Percentiles rank a stretch among this genome's conserved stretches.
These are phyloP conservation scores for Rhinoptilus africanus DNA, from an alignment of 2,113 vertebrate genomes.

Conservation along the genomic window DNA sequence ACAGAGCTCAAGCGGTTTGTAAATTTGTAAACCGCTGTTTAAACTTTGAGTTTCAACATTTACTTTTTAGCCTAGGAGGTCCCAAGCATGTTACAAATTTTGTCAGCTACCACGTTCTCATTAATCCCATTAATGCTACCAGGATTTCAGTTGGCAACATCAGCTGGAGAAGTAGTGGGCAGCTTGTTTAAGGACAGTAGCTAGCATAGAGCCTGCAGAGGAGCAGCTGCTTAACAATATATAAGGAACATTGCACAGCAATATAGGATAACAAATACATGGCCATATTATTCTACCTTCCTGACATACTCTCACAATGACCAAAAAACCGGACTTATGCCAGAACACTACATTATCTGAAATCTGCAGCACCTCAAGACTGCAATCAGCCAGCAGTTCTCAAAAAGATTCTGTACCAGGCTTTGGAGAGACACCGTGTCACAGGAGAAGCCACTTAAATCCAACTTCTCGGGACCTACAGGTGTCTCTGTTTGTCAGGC, in stretches of 20 bases:
- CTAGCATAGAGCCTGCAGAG: background rate
- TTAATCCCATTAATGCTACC: background rate
- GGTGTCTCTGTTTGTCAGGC: background rate
- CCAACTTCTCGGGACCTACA: background rate
- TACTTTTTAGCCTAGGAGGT: background rate
- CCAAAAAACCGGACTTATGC: background rate
- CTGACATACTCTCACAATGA: background rate
- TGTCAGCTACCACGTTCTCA: background rate
- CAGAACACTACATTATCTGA: background rate
- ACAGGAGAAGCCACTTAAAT: background rate
- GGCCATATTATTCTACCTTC: background rate
- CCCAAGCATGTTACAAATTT: background rate
- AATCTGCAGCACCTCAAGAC: background rate
- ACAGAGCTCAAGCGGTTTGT: background rate
- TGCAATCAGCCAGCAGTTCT: background rate
- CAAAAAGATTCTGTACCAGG: background rate
- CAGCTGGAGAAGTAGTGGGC: background rate
- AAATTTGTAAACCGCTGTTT: background rate
- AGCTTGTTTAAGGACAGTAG: background rate
- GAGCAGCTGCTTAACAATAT: background rate
- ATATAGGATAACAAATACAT: background rate
- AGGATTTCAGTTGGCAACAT: background rate
- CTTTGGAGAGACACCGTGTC: background rate
- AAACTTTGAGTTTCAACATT: background rate
- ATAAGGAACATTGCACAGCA: background rate